Percentiles rank a stretch among this genome's conserved stretches.
Evolutionary conservation across 2,113 vertebrate species (phyloP).

Genomic region (Ptychochromis oligacanthus): DNA sequence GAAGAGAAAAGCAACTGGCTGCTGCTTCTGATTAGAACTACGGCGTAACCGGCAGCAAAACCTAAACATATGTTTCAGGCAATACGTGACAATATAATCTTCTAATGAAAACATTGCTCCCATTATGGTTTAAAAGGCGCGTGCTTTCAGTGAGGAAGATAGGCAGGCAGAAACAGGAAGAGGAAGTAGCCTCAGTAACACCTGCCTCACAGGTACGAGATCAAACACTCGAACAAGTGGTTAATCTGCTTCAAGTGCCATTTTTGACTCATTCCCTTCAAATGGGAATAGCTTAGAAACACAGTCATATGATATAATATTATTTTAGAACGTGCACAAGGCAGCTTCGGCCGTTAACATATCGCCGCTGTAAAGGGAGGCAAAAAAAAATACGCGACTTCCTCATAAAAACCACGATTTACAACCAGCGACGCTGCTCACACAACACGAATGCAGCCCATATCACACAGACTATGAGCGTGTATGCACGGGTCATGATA

Average conservation of each 20-base stretch:
- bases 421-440: neutral
- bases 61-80: neutral
- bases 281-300: neutral
- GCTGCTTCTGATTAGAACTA: too few species aligned
- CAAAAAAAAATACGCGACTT: conserved; percentile 26
- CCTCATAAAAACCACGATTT: conserved; percentile 14
- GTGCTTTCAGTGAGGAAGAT: neutral
- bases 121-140: neutral
- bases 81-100: neutral
- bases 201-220: conserved; percentile 63
- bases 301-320: neutral
- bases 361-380: neutral
- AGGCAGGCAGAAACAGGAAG: conserved; percentile 42
- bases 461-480: neutral
- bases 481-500: neutral
- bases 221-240: neutral
- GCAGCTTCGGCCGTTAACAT: neutral
- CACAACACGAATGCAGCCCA: neutral
- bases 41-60: neutral
- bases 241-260: neutral
- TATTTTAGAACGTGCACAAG: neutral
- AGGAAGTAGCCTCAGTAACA: conserved; percentile 63
- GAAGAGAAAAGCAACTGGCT: neutral
- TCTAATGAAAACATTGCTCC: neutral
- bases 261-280: neutral